Conservation (phyloP, 1,140 invertebrate species). For the Notospermus geniculatus region DNA sequence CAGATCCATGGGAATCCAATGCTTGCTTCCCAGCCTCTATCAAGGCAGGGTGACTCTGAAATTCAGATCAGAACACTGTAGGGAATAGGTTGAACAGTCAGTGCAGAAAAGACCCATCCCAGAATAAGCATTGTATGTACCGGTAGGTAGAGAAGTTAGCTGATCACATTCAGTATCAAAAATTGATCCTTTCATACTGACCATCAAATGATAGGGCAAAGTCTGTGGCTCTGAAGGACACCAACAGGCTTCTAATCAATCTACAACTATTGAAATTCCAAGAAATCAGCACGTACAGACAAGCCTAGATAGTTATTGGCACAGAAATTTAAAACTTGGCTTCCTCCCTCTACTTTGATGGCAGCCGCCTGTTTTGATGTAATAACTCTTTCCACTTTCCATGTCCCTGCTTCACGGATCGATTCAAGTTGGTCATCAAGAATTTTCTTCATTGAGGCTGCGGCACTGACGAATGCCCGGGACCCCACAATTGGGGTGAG, state of each 20-base stretch:
- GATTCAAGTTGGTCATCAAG: slow-evolving; percentile 65
- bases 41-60: slow-evolving; percentile 82
- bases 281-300: slow-evolving; percentile 65
- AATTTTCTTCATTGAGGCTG: slow-evolving; percentile 8
- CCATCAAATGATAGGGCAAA: no score
- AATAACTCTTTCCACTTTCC: slow-evolving; percentile 83
- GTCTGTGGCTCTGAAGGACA: neutral
- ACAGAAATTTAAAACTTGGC: slow-evolving; percentile 84
- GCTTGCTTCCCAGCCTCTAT: slow-evolving; percentile 74
- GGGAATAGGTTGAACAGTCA: no score
- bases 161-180: no score
- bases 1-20: slow-evolving; percentile 80
- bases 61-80: neutral
- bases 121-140: no score
- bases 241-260: no score
- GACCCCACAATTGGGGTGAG: neutral
- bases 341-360: slow-evolving; percentile 68
- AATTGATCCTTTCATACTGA: no score
- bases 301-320: slow-evolving; percentile 92
- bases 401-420: slow-evolving; percentile 81
- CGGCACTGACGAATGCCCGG: neutral
- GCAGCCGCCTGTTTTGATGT: slow-evolving; percentile 73
- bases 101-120: no score
- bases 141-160: no score
- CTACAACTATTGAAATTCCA: neutral